Base-by-base conservation (phyloP, 2,797 vertebrate genomes). In the Hipposideros larvatus region DNA sequence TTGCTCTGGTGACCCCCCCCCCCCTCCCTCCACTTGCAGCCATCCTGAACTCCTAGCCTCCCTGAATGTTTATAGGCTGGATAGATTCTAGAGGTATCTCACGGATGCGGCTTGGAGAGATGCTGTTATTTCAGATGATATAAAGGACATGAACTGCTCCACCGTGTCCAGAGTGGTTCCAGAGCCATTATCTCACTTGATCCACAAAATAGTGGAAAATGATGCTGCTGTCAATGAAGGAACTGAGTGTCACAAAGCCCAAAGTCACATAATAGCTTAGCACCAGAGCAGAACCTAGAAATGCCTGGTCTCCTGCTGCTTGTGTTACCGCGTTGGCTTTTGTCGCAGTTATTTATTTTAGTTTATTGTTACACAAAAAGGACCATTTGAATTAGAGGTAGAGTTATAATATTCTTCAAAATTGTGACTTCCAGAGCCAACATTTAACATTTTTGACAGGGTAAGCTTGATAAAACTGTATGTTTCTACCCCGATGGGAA, bases 391-490 rank as follows among this genome's bases (percentile, higher is more conserved):
- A 48, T 75, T 70, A 79, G 78, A 85, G 41, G 18, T 15, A 51
- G 57, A 70, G 28, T 68, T 61, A 91, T 37, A 55, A 57, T 11
- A 2, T 80, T 95, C 37, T 78, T 19, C n/a, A 87, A 70, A 91
- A 89, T 48, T 14, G 7, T 79, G 70, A 28, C 24, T 16, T 26
- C 41, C 11, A 41, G 74, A 71, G 43, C n/a, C 41, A 83, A 31
- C 61, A 70, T 41, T 65, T 79, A 63, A 31, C 65, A 34, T 31
- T 80, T 84, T 70, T 68, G 14, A 85, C n/a, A 59, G 24, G 10
- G 1, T 46, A 4, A 85, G 26, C 22, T 61, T 63, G 16, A 80
- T 6, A 66, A 68, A 95, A 71, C 34, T 48, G 13, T 37, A 28
- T 46, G 9, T 88, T 57, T 26, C n/a, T 41, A 15, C 7, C 22